Base-by-base conservation (phyloP, 53 echinoderm and acorn worm species). In the Crossaster papposus region DNA sequence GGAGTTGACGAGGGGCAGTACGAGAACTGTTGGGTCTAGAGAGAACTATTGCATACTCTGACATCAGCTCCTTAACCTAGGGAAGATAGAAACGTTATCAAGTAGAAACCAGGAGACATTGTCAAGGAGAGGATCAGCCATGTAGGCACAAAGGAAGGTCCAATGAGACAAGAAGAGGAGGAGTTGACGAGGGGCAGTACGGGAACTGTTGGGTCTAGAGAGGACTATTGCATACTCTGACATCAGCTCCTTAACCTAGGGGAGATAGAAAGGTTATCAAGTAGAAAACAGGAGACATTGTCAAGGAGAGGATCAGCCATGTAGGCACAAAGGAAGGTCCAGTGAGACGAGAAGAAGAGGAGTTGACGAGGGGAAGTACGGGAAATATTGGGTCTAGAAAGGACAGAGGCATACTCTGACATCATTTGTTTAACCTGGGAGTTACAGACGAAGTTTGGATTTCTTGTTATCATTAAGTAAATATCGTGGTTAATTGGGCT, bases 191-290 rank as follows among this genome's bases (percentile, higher is more conserved):
- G 79, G 92, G 53, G 86, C 89, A 82, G 37, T 92, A 38, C 78
- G 76, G 70, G 36, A n/a, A 36, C 9, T 23, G 6, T 54, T 76
- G 34, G 26, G 84, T 54, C 23, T 77, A 68, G 32, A 63, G 31
- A 98, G 77, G 20, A 92, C 86, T 2, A 34, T 36, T 4, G 83
- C 89, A 38, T 91, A 93, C 31, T 90, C 79, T 8, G 51, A 55
- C 96, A 95, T 95, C 55, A 99, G 81, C 28, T 92, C 80, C 90
- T 95, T 95, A 14, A 94, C 94, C 97, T 97, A 78, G 17, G 68
- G 10, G 22, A 68, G 26, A 64, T 15, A 22, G 23, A 22, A 64
- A 64, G 4, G n/a, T n/a, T n/a, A n/a, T n/a, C 64, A 64, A 72
- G 28, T 20, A 96, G 36, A 20, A 89, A 82, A 26, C 77, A 86